Conservation (phyloP, 2,888 invertebrate species). For the Blastobasis lacticolella region DNA sequence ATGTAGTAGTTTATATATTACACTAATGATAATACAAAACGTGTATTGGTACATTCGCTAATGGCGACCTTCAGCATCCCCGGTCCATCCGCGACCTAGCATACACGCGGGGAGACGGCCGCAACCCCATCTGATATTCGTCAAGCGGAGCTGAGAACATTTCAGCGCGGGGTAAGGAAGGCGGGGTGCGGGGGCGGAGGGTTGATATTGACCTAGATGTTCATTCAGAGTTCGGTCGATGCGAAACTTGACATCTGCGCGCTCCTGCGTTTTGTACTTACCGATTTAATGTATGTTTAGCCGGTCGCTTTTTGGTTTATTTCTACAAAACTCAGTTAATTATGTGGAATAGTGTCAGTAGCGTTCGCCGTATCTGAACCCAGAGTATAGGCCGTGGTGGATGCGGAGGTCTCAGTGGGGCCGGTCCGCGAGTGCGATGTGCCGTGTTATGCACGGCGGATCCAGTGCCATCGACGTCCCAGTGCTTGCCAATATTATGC, state of each 20-base stretch:
- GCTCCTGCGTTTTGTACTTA: constrained; percentile 66
- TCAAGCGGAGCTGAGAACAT: constrained; percentile 47
- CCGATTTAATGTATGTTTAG: constrained; percentile 51
- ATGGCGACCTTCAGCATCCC: no score
- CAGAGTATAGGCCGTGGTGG: background rate
- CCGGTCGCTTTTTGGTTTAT: constrained; percentile 36
- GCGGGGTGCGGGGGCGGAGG: constrained; percentile 46
- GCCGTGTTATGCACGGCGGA: constrained; percentile 32
- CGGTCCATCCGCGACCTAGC: no score
- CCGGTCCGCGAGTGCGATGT: constrained; percentile 36
- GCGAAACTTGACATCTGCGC: constrained; percentile 74
- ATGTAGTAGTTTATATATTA: no score
- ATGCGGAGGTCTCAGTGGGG: constrained; percentile 6
- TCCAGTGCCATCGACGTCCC: constrained; percentile 28
- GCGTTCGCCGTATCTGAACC: no score
- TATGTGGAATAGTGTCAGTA: background rate
- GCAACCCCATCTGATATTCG: constrained; percentile 46
- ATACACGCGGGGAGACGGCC: no score
- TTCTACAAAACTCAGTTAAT: constrained; percentile 14
- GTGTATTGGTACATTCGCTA: no score
- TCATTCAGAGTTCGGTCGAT: constrained; percentile 75
- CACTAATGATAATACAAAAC: no score
- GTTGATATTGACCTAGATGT: constrained; percentile 74
- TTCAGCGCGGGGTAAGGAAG: constrained; percentile 39
- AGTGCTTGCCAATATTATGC: constrained; percentile 35